Percentiles rank a stretch among this genome's conserved stretches.
These are phyloP conservation scores for Coracopsis vasa DNA, from an alignment of 2,113 vertebrate species.

Conservation along the genomic window DNA sequence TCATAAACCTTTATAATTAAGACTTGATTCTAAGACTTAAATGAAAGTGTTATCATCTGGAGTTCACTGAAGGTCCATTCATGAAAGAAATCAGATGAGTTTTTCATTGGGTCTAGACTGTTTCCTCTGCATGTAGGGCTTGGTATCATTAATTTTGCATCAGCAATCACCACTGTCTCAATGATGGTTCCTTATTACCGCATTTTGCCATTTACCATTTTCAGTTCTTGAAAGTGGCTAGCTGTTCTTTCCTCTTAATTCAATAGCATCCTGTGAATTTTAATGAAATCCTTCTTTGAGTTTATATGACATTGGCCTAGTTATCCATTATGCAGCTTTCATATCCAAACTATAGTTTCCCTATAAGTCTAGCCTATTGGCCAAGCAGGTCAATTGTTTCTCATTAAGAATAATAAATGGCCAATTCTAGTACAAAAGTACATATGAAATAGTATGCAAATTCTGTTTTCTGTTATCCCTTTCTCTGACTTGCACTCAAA, in stretches of 20 bases:
- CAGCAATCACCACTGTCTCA: not conserved
- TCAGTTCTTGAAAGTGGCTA: not conserved
- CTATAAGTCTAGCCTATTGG: not conserved
- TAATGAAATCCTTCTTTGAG: slow-evolving; percentile 12
- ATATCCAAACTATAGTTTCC: not conserved
- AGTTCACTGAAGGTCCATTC: not conserved
- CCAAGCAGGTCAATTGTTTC: not conserved
- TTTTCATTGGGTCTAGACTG: not conserved
- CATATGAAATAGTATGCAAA: not conserved
- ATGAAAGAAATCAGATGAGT: not conserved
- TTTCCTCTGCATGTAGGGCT: not conserved
- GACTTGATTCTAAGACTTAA: not conserved
- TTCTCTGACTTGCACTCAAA: not conserved
- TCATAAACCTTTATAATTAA: not conserved
- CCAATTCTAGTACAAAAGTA: not conserved
- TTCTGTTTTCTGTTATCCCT: not conserved
- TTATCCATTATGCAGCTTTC: not conserved
- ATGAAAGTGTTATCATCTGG: not conserved
- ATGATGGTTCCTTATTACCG: not conserved
- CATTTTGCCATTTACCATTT: not conserved
- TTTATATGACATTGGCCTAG: not conserved
- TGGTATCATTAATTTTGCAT: not conserved
- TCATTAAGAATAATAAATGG: not conserved
- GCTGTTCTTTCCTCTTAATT: slow-evolving; percentile 8
- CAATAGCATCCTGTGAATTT: not conserved